A percentile compares a stretch with the other conserved stretches of the same genome.
Conservation (phyloP, 2,113 vertebrate species). For the Mastomys coucha region DNA sequence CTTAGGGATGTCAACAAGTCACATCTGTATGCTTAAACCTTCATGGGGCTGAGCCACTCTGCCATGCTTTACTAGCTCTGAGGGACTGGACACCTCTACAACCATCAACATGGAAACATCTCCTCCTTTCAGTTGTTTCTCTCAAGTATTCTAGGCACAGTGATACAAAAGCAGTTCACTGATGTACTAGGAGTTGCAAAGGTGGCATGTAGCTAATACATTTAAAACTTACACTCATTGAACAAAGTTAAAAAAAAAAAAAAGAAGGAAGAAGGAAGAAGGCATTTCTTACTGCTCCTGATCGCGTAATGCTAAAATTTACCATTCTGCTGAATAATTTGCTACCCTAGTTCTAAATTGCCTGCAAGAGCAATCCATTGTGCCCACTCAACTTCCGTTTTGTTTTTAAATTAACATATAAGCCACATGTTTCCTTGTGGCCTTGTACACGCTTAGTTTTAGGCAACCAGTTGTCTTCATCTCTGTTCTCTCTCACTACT, state of each 20-base stretch:
- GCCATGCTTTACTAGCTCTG: background rate
- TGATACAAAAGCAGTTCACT: background rate
- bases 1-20: background rate
- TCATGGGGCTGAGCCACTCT: background rate
- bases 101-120: background rate
- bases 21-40: background rate
- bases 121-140: background rate
- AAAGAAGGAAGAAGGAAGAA: background rate
- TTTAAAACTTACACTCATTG: slow-evolving; percentile 26
- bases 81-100: background rate
- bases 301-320: background rate
- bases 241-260: background rate
- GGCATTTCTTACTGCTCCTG: background rate
- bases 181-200: background rate
- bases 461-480: background rate
- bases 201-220: background rate
- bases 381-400: background rate
- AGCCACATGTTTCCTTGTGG: background rate
- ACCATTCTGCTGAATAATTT: background rate
- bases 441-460: too few species aligned
- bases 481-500: background rate
- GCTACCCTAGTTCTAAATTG: background rate
- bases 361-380: background rate
- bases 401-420: background rate
- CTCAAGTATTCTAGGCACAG: background rate